Base-by-base conservation (phyloP, 2,797 vertebrate species). In the Meriones psammophilus region DNA sequence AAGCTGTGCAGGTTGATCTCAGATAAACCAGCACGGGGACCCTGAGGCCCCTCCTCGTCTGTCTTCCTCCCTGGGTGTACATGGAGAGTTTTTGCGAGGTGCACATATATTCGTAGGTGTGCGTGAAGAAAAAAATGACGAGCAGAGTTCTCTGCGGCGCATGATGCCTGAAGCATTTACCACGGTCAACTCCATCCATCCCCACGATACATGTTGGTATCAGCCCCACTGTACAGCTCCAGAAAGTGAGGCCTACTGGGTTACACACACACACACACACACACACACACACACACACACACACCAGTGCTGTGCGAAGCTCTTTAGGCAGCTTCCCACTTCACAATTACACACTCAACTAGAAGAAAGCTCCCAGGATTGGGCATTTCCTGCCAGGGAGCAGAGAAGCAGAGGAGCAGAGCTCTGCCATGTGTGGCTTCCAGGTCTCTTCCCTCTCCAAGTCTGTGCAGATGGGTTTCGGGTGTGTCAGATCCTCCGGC, bases 41-140 rank as follows among this genome's bases (percentile, higher is more conserved):
- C 0, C 0, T 0, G 39, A 0, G 9, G 1, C 50, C 0, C 3
- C 1, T 64, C 14, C 7, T 77, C 66, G 68, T 39, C 71, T 88
- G 33, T 83, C 24, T 54, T 76, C 39, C 78, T 62, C 62, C 22
- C 20, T 12, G 36, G 56, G 42, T 24, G 33, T 24, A 10, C 50
- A 56, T 6, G 33, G 78, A 1, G 8, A 33, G 60, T 15, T 42
- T 42, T 13, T 3, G 1, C 15, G n/a, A 58, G 66, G 46, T 58
- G 20, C 7, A 33, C 28, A 20, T 30, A 2, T 4, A 22, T 12
- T 3, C 15, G 7, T 8, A 62, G 56, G 62, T 0, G 0, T 0
- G 17, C 4, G 33, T 28, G 3, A 42, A 46, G 66, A 74, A 20
- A 2, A 24, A 36, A 78, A 50, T 12, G 42, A 12, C 6, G 39